Evolutionary conservation across 2,888 invertebrate genomes (phyloP).

Genomic region (Apantesis nais): DNA sequence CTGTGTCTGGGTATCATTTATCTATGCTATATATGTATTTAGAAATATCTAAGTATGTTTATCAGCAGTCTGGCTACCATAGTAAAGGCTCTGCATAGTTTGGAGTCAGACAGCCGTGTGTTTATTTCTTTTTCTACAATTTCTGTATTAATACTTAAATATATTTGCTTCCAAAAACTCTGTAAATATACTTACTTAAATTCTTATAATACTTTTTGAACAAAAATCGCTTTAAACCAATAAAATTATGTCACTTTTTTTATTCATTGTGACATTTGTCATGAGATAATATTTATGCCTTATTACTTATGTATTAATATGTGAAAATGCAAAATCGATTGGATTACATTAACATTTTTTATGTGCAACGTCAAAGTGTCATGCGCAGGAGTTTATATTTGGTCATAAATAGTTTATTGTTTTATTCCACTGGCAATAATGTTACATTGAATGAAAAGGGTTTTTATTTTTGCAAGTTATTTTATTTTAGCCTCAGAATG

Average conservation of each 20-base stretch:
- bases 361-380: constrained; percentile 38
- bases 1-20: no score
- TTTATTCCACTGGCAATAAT: constrained; percentile 12
- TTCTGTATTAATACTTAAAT: no score
- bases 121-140: no score
- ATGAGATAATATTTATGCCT: constrained; percentile 36
- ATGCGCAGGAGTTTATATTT: constrained; percentile 37
- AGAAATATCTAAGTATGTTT: no score
- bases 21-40: no score
- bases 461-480: background rate
- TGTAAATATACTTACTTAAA: background rate
- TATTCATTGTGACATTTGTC: constrained; percentile 43
- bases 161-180: background rate
- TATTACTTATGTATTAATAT: constrained; percentile 42
- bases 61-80: no score
- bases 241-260: constrained; percentile 32
- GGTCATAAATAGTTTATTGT: constrained; percentile 31
- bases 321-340: constrained; percentile 43
- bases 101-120: no score
- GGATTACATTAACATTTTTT: constrained; percentile 39
- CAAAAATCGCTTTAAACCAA: background rate
- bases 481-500: background rate
- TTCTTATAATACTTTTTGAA: background rate
- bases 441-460: background rate
- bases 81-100: no score